These are phyloP conservation scores for Spheniscus mendiculus DNA, from an alignment of 2,113 vertebrate species.

Conservation along the genomic window DNA sequence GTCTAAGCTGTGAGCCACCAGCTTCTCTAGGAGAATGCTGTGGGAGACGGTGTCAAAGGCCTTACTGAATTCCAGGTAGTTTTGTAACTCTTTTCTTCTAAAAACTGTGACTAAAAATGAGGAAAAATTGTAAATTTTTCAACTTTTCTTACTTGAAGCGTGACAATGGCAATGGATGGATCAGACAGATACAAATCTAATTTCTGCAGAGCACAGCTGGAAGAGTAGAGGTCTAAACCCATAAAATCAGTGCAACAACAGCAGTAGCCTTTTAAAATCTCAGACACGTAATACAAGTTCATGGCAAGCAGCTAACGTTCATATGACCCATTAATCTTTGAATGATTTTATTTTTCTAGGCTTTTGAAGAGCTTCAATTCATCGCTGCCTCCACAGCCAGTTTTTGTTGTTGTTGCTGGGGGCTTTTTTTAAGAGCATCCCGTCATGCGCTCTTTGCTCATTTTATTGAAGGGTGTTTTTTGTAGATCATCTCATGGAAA, in stretches of 20 bases:
- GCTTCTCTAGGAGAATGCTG: too few relatives aligned
- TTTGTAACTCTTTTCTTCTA: not conserved
- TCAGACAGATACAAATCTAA: not conserved
- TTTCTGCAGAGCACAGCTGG: not conserved
- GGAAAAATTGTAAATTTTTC: not conserved
- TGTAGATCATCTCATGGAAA: conserved; percentile 6
- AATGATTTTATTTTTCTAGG: conserved; percentile 28
- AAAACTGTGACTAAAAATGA: not conserved
- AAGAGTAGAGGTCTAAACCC: not conserved
- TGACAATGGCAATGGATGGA: not conserved
- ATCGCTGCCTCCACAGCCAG: not conserved
- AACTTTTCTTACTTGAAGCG: not conserved
- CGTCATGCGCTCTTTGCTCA: not conserved
- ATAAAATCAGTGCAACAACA: not conserved
- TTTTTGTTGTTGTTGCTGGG: conserved; percentile 23
- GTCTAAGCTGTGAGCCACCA: too few relatives aligned
- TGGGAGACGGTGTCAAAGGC: too few relatives aligned
- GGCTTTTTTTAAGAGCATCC: not conserved
- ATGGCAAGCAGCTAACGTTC: not conserved
- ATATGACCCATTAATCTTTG: not conserved
- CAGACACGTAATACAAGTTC: not conserved
- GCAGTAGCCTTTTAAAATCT: not conserved
- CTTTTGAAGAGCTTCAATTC: conserved; percentile 27
- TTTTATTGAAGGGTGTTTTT: conserved; percentile 42
- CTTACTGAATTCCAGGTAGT: too few relatives aligned